These are phyloP conservation scores for Chloroceryle amazona DNA, from an alignment of 2,797 vertebrate species.

Conservation along the genomic window DNA sequence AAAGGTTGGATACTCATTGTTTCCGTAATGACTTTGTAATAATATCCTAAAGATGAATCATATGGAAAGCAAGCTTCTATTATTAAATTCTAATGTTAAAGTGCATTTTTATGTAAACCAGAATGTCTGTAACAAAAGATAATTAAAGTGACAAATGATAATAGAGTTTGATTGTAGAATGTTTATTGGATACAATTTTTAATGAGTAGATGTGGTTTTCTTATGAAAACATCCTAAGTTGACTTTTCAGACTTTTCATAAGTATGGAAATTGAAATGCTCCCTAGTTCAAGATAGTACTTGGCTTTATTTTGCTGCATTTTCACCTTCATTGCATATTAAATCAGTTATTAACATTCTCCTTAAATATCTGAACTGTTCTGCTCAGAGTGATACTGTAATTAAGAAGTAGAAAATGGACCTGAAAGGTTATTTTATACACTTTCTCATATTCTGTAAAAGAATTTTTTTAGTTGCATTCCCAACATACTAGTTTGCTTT, in stretches of 20 bases:
- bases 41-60: neutral
- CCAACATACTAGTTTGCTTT: neutral
- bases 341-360: neutral
- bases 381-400: neutral
- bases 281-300: neutral
- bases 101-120: neutral
- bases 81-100: neutral
- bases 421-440: neutral
- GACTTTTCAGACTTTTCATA: neutral
- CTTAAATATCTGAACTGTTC: neutral
- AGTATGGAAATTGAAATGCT: neutral
- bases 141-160: neutral
- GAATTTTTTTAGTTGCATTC: neutral
- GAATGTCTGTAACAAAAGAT: neutral
- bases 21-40: conserved; percentile 21
- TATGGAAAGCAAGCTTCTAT: neutral
- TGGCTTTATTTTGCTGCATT: neutral
- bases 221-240: neutral
- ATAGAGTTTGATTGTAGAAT: neutral
- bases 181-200: neutral
- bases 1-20: conserved; percentile 83
- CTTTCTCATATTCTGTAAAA: neutral
- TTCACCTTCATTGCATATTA: neutral
- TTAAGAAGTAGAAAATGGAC: neutral
- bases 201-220: neutral